Evolutionary conservation across 2,797 vertebrate genomes (phyloP).

Genomic region (Brachymystax lenok): DNA sequence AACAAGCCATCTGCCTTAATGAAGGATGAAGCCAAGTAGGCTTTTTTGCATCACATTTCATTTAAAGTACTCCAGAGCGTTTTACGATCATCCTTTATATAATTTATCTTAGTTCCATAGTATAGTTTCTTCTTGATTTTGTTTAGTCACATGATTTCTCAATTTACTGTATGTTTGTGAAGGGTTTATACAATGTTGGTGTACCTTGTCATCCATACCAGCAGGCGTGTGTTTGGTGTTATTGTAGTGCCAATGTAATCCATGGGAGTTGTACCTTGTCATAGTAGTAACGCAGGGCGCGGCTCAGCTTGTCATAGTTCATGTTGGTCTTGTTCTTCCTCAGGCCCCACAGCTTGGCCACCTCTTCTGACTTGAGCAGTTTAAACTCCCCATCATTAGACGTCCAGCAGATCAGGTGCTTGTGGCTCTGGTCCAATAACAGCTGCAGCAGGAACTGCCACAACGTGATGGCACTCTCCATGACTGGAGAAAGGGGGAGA

Average conservation of each 20-base stretch:
- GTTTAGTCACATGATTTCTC: no score
- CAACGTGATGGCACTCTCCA: slow-evolving; percentile 98
- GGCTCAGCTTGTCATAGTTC: slow-evolving; percentile 98
- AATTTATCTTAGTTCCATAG: no score
- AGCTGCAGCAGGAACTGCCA: slow-evolving; percentile 99
- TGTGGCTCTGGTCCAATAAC: slow-evolving; percentile 93
- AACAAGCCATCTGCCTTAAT: no score
- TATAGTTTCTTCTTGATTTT: no score
- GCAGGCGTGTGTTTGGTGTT: background rate
- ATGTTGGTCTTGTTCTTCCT: slow-evolving; percentile 99
- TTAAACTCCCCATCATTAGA: slow-evolving; percentile 97
- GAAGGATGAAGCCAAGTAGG: no score
- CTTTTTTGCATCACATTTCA: no score
- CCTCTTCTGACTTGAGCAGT: slow-evolving; percentile 95
- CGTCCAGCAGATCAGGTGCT: slow-evolving; percentile 97
- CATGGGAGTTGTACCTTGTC: slow-evolving; percentile 82
- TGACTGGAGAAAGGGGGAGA: slow-evolving; percentile 67
- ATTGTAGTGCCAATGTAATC: background rate
- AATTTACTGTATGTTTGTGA: no score
- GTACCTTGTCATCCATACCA: no score
- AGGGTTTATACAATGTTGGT: no score
- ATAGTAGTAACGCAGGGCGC: slow-evolving; percentile 96
- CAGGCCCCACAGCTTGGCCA: slow-evolving; percentile 96
- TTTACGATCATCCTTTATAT: no score
- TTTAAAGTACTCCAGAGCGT: no score